Base-by-base conservation (phyloP, 2,888 invertebrate genomes). In the Cheiracanthium punctorium region DNA sequence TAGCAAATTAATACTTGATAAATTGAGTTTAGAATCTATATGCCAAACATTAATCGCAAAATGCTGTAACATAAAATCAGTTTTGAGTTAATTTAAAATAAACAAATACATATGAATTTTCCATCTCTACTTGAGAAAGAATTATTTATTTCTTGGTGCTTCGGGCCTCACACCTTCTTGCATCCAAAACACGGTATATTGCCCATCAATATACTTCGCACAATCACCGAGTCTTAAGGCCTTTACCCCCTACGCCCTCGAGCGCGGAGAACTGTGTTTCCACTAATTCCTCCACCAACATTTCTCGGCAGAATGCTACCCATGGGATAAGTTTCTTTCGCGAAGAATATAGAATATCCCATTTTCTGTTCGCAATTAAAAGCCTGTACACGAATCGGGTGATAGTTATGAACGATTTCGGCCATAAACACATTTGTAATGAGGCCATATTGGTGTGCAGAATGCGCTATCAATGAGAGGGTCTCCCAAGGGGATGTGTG, bases 381-480 rank as follows among this genome's bases (percentile, higher is more conserved):
- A 71, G 71, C 43, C 43, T n/a, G 43, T 24, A 71, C 71, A 71
- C 43, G 71, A 28, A 71, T 71, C 43, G 30, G 24, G 32, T 12
- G 32, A 67, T 67, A 32, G 67, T 79, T 85, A 79, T 79, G 74
- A 79, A 69, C 73, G 79, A 74, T 79, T 79, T 67, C 20, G 79
- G 74, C 37, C 79, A 67, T 85, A 85, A 85, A 85, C 84, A 85
- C 84, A 85, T 85, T 85, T 85, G 84, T 64, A 74, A 77, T 70
- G 41, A 28, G 82, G 65, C 81, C 69, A 32, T 30, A 32, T 67
- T 10, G 32, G 30, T n/a, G 37, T n/a, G 37, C 14, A 29, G 71
- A 43, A 71, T 71, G 28, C 12, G 58, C 24, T 4, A 24, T 71
- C 43, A 43, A 41, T 30, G 28, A 41, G 20, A 41, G 10, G 41